Percentiles rank a stretch among this genome's conserved stretches.
These are phyloP conservation scores for Lepidurus arcticus DNA, from an alignment of 1,140 invertebrate species.

Conservation along the genomic window DNA sequence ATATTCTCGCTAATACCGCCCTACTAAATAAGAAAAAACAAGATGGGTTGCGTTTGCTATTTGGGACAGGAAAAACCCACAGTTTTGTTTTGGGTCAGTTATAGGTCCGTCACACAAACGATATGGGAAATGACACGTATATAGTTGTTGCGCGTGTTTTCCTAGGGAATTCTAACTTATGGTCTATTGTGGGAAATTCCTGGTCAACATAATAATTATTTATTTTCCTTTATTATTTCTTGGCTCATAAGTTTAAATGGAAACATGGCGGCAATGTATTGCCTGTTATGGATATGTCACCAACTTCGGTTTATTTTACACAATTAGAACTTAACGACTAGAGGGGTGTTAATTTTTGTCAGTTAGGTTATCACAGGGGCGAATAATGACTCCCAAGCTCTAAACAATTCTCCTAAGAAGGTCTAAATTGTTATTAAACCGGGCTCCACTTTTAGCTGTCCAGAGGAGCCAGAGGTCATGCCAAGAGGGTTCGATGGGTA, in stretches of 20 bases:
- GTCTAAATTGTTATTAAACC: not conserved
- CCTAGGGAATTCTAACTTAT: not conserved
- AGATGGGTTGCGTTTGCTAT: not conserved
- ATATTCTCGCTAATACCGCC: not conserved
- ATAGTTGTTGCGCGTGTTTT: not conserved
- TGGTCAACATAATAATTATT: not conserved
- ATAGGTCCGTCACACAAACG: not conserved
- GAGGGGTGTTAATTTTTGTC: no score
- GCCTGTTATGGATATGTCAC: not conserved
- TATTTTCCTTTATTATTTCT: not conserved
- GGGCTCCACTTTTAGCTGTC: not conserved
- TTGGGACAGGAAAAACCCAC: not conserved
- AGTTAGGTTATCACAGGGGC: not conserved
- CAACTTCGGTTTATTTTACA: not conserved
- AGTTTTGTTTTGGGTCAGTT: not conserved
- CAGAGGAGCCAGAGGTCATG: not conserved
- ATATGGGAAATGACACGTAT: slow-evolving; percentile 17
- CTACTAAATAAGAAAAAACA: no score
- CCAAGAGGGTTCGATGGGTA: not conserved
- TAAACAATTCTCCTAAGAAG: not conserved
- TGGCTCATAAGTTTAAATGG: not conserved
- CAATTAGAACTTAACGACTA: not conserved
- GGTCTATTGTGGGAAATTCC: not conserved
- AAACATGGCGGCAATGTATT: not conserved
- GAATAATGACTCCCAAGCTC: not conserved